These are phyloP conservation scores for Nyctereutes procyonoides DNA, from an alignment of 2,113 vertebrate species.

Conservation along the genomic window DNA sequence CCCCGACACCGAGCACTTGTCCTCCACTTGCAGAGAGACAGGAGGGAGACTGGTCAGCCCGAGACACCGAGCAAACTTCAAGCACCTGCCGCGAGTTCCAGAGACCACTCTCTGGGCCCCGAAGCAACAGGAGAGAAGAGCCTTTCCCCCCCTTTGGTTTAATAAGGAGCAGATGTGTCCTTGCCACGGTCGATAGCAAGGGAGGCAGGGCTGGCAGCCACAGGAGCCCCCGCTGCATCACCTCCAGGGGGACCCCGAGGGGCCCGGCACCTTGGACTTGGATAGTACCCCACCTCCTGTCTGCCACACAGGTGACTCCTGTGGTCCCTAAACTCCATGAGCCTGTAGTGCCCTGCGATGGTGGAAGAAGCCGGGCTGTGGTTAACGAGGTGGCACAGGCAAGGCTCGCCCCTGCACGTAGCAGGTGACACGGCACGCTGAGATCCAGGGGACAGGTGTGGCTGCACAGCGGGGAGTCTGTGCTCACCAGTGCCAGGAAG, in stretches of 20 bases:
- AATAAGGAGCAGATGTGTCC: not conserved
- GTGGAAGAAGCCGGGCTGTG: not conserved
- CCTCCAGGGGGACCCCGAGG: fast-evolving
- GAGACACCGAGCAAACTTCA: not conserved
- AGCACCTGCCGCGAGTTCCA: fast-evolving
- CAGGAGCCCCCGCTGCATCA: fast-evolving
- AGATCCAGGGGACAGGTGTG: not conserved
- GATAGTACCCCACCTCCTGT: fast-evolving
- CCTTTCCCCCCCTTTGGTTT: fast-evolving
- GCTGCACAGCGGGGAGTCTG: not conserved
- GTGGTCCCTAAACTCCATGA: fast-evolving
- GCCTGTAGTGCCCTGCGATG: fast-evolving
- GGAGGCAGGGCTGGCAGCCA: not conserved
- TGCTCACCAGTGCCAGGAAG: not conserved
- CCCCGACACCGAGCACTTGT: slow-evolving; percentile 64
- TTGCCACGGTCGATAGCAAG: fast-evolving
- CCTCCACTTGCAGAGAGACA: slow-evolving; percentile 62
- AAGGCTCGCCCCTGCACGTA: fast-evolving
- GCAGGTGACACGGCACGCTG: not conserved
- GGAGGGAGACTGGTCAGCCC: not conserved
- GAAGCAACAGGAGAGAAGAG: not conserved
- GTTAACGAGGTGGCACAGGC: fast-evolving
- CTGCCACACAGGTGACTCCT: not conserved
- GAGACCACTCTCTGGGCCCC: not conserved
- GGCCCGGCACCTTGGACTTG: not conserved